Percentiles rank a stretch among this genome's conserved stretches.
Evolutionary conservation across 1,140 invertebrate species (phyloP).

Genomic region (Oryzaephilus surinamensis): DNA sequence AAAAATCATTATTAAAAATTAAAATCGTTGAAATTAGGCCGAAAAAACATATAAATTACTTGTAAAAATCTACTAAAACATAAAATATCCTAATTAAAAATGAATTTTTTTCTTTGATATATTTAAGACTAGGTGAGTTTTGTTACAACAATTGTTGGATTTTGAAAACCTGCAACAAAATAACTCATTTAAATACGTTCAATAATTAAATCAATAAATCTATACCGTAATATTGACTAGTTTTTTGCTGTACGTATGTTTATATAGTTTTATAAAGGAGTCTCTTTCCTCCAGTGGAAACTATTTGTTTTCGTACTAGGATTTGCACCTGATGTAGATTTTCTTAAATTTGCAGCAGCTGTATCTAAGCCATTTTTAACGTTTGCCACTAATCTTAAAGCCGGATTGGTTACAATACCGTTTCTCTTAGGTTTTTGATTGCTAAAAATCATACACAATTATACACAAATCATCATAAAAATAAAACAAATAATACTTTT

Average conservation of each 20-base stretch:
- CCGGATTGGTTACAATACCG: constrained; percentile 86
- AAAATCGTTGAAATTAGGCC: constrained; percentile 19
- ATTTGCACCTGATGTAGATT: constrained; percentile 39
- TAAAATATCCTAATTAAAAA: constrained; percentile 15
- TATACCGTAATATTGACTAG: constrained; percentile 33
- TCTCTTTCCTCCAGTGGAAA: constrained; percentile 65
- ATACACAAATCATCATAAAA: not conserved
- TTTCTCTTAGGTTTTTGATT: constrained; percentile 65
- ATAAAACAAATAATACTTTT: constrained; percentile 8
- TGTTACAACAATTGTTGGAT: constrained; percentile 17
- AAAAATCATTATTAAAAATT: constrained; percentile 13
- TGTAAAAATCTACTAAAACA: constrained; percentile 8
- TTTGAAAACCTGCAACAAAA: constrained; percentile 18
- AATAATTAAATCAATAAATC: constrained; percentile 1
- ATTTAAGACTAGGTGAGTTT: constrained; percentile 27
- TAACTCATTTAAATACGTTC: constrained; percentile 5
- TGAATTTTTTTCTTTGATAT: constrained; percentile 26
- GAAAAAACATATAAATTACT: constrained; percentile 8
- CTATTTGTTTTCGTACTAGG: constrained; percentile 49
- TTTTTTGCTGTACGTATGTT: constrained; percentile 13
- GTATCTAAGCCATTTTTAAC: constrained; percentile 61
- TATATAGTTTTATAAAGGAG: constrained; percentile 40
- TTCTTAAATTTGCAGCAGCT: constrained; percentile 41
- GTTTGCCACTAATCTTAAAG: constrained; percentile 58
- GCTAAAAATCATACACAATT: constrained; percentile 21